Base-by-base conservation (phyloP, 2,888 invertebrate genomes). In the Calliphora vomitoria region DNA sequence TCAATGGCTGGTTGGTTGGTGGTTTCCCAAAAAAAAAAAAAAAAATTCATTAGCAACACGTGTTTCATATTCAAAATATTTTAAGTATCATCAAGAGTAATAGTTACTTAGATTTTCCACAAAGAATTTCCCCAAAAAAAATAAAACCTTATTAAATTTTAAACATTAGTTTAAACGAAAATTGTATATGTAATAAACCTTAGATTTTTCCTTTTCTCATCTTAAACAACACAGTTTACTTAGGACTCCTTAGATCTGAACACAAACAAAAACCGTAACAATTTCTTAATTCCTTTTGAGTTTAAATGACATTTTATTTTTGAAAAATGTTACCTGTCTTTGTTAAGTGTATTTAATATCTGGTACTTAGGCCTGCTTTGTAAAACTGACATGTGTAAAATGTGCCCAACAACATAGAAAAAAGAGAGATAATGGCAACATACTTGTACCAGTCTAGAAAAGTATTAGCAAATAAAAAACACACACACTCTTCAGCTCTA, bases 51-150 rank as follows among this genome's bases (percentile, higher is more conserved):
- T 5, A 25, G 60, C 60, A 60, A 60, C 60, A 31, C 60, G 60
- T 60, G 60, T 60, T 31, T 60, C 31, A 60, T 31, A 60, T 60
- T 31, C 13, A 58, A 58, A 58, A 58, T 18, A 47, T 47, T 4
- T 13, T 13, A 47, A 47, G 47, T 47, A 15, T 11, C 47, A 47
- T 47, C 10, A 2, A 15, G 15, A 47, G 47, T 1, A 47, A 15
- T 13, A 47, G 4, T 50, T n/a, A 50, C 13, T n/a, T 6, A 6
- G n/a, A 50, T 50, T n/a, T 50, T 50, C 15, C 6, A 44, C n/a
- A 50, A 4, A 50, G 13, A 44, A 44, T 44, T 44, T 10, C 13
- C 44, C 8, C 10, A 47, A 47, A 47, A 47, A 47, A n/a, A n/a
- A n/a, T n/a, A n/a, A n/a, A 15, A 13, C 15, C 15, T 47, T n/a